Evolutionary conservation across 1,140 invertebrate species (phyloP), one percentile per base, ranked within the genome.

Genomic region (Coenobita brevimanus): DNA sequence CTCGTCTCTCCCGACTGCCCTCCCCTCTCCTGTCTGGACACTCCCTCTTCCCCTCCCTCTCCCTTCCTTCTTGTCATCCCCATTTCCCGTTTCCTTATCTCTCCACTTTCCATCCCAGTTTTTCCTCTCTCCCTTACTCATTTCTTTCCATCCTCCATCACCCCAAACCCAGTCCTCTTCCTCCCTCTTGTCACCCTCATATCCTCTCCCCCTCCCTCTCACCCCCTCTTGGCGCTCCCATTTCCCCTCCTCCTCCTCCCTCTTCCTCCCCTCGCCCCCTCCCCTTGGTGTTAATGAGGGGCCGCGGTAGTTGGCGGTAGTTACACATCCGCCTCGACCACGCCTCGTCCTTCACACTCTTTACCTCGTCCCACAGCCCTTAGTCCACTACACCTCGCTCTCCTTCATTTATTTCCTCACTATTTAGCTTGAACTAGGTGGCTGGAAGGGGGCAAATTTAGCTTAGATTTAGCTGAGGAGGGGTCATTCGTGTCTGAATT

Each of bases 261-360:
- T 17, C 15, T 30, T 69, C 64, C 64, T 30, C 64, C 41, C 67
- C 33, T 33, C 67, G 33, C 17, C 0, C 67, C 73, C 41, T 50
- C 46, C 46, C 24, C 27, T 17, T 2, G 67, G 82, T 38, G 82
- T 57, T 83, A 83, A 83, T 83, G 82, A 83, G 82, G 27, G 82
- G 36, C 36, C 82, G 43, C 82, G 27, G 82, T 83, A 73, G 82
- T 73, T 57, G 67, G 82, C 46, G 82, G 41, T 83, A 46, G 82
- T 73, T 83, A 73, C 43, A 75, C 82, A 83, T 83, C 82, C 82
- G 82, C 38, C 17, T 17, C 30, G 43, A 46, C 50, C 43, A 36
- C 46, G 75, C 50, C 43, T 41, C 46, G n/a, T 71, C 50, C 6
- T 30, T 54, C 69, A 15, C 24, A 15, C 33, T 36, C 33, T n/a